Conservation (phyloP, 2,113 vertebrate genomes). For the Piaya cayana region DNA sequence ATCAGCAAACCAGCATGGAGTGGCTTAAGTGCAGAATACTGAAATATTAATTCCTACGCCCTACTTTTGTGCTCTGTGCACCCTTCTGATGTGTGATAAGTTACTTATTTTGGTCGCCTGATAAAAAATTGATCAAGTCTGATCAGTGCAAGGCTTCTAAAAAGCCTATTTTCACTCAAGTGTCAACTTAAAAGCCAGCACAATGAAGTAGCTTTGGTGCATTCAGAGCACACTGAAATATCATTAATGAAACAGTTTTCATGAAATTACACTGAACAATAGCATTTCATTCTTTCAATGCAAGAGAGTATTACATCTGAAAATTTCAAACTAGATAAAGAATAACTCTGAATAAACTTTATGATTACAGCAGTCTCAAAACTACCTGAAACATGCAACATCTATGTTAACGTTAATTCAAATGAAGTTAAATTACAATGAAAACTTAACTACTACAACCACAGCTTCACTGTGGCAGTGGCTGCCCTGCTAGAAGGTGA, state of each 20-base stretch:
- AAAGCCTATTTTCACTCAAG: constrained; percentile 54
- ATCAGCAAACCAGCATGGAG: neutral
- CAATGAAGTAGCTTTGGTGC: neutral
- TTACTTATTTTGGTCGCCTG: constrained; percentile 68
- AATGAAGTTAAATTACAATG: neutral
- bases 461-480: neutral
- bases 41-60: constrained; percentile 71
- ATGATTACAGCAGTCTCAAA: neutral
- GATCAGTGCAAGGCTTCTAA: constrained; percentile 52
- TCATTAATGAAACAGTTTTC: constrained; percentile 28
- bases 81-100: neutral
- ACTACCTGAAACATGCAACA: neutral
- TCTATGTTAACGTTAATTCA: neutral
- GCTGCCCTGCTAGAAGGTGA: neutral
- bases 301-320: neutral
- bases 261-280: constrained; percentile 22
- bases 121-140: constrained; percentile 76
- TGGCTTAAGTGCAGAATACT: constrained; percentile 53
- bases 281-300: constrained; percentile 16
- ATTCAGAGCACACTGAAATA: constrained; percentile 7
- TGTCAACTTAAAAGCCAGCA: constrained; percentile 41
- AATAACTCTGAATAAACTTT: neutral
- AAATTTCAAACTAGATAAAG: neutral
- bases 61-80: constrained; percentile 54
- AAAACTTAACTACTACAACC: neutral